A percentile compares a stretch with the other conserved stretches of the same genome.
Conservation (phyloP, 2,888 invertebrate genomes). For the Dione vanillae region DNA sequence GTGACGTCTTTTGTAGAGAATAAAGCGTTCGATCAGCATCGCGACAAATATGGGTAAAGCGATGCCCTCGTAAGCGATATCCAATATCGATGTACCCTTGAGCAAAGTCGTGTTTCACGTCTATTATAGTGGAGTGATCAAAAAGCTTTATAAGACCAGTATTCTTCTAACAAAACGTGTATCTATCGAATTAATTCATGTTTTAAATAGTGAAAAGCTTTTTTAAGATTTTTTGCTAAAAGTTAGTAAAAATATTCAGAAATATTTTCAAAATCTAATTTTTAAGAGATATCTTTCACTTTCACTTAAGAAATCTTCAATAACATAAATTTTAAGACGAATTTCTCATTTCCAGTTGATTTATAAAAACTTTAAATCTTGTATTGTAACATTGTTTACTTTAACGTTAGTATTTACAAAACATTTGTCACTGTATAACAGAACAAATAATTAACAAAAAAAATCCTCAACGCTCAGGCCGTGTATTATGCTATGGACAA, state of each 20-base stretch:
- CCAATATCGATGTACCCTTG: constrained; percentile 65
- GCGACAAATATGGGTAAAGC: constrained; percentile 58
- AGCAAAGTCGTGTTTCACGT: constrained; percentile 59
- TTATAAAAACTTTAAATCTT: background rate
- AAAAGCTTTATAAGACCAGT: constrained; percentile 38
- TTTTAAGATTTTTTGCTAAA: too few species aligned
- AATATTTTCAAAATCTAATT: too few species aligned
- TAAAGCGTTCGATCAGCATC: constrained; percentile 59
- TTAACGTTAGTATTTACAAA: background rate
- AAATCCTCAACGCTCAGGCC: constrained; percentile 39
- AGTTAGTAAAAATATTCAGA: too few species aligned
- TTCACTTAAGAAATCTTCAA: too few species aligned
- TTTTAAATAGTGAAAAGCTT: constrained; percentile 1
- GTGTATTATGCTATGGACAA: constrained; percentile 64
- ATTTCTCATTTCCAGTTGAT: background rate
- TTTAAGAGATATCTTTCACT: too few species aligned
- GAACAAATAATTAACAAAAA: constrained; percentile 35
- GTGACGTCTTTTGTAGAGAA: constrained; percentile 62
- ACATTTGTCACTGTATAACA: constrained; percentile 22
- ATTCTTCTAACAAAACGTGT: constrained; percentile 37
- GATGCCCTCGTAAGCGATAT: constrained; percentile 68
- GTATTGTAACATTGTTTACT: background rate
- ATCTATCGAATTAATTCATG: constrained; percentile 26
- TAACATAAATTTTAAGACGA: too few species aligned
- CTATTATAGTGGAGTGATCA: constrained; percentile 55